A percentile compares a stretch with the other conserved stretches of the same genome.
Evolutionary conservation across 2,888 invertebrate genomes (phyloP).

Genomic region (Plutella xylostella): DNA sequence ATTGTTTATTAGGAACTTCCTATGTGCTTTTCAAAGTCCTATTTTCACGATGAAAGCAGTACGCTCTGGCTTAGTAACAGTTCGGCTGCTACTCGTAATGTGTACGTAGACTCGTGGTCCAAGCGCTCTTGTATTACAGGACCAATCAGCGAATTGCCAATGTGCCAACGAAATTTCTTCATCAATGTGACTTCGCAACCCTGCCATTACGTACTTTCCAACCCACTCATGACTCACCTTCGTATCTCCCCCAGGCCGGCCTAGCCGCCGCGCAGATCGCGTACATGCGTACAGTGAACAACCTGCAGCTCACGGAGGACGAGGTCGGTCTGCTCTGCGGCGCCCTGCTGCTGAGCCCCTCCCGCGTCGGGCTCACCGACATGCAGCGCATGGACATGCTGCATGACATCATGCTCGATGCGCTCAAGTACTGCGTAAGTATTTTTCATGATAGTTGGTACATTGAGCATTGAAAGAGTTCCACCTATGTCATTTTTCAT

Average conservation of each 20-base stretch:
- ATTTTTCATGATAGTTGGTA: too few relatives aligned
- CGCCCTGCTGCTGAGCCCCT: slow-evolving; percentile 84
- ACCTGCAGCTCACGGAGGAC: slow-evolving; percentile 84
- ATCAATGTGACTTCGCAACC: background rate
- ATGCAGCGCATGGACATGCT: slow-evolving; percentile 69
- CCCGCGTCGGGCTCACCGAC: slow-evolving; percentile 84
- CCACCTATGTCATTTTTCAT: too few relatives aligned
- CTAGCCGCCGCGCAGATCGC: slow-evolving; percentile 84
- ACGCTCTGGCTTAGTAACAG: too few relatives aligned
- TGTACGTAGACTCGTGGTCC: too few relatives aligned
- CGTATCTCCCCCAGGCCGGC: background rate
- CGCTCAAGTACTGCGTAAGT: slow-evolving; percentile 72
- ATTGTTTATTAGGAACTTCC: too few relatives aligned
- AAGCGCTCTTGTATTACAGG: too few relatives aligned
- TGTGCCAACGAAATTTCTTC: background rate
- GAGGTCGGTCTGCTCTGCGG: slow-evolving; percentile 92
- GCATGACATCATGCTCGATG: slow-evolving; percentile 81
- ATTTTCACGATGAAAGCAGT: too few relatives aligned
- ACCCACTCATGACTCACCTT: background rate
- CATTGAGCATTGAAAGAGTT: too few relatives aligned
- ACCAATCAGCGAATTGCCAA: too few relatives aligned
- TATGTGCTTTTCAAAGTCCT: too few relatives aligned
- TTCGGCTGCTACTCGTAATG: too few relatives aligned
- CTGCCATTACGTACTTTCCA: background rate
- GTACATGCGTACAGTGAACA: slow-evolving; percentile 81